These are phyloP conservation scores for Acromyrmex heyeri DNA, from an alignment of 1,140 invertebrate species.

Conservation along the genomic window DNA sequence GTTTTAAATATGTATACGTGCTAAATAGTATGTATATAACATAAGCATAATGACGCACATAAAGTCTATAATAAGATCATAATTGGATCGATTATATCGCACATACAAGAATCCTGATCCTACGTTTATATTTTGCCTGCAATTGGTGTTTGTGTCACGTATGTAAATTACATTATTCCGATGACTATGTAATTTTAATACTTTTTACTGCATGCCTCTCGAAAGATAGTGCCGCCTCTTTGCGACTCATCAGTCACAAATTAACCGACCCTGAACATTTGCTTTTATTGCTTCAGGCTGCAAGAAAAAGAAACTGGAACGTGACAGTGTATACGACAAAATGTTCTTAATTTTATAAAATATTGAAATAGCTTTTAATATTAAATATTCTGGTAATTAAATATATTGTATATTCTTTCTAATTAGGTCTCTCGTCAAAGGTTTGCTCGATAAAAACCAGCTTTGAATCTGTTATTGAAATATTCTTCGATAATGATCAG, in stretches of 20 bases:
- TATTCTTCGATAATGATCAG: background rate
- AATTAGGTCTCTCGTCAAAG: background rate
- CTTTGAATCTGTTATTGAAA: background rate
- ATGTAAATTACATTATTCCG: background rate
- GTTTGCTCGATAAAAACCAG: background rate
- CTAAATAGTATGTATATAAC: background rate
- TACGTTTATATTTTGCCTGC: background rate
- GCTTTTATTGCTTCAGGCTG: conserved; percentile 7
- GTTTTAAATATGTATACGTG: background rate
- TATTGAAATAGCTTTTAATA: background rate
- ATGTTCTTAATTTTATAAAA: background rate
- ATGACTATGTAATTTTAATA: conserved; percentile 36
- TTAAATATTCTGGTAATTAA: background rate
- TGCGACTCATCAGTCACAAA: conserved; percentile 16
- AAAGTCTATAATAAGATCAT: conserved; percentile 23
- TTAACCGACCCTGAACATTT: conserved; percentile 12
- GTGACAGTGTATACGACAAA: background rate
- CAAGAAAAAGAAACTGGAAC: conserved; percentile 16
- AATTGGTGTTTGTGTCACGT: conserved; percentile 30
- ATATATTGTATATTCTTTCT: background rate
- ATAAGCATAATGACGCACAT: conserved; percentile 20
- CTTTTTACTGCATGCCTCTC: conserved; percentile 3
- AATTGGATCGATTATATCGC: conserved; percentile 24
- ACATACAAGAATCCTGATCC: background rate
- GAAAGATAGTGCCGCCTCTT: background rate